These are phyloP conservation scores for Syngnathus typhle DNA, from an alignment of 2,113 vertebrate genomes.

Conservation along the genomic window DNA sequence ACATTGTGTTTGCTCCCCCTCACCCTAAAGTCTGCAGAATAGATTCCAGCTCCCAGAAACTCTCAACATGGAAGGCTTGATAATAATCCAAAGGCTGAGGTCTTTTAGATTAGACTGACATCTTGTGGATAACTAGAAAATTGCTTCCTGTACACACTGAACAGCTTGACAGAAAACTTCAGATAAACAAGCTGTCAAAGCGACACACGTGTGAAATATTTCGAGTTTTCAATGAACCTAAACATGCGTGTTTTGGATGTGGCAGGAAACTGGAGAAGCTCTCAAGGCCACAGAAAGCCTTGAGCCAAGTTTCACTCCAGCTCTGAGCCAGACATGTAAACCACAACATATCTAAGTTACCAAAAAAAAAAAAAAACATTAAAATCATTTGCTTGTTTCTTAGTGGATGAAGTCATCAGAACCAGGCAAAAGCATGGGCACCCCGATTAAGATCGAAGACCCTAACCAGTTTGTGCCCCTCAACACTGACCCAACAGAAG, in stretches of 20 bases:
- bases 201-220: background rate
- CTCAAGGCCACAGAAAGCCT: background rate
- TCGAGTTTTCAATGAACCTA: background rate
- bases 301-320: background rate
- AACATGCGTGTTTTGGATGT: background rate
- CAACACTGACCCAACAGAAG: conserved; percentile 90
- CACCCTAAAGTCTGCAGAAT: background rate
- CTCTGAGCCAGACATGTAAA: background rate
- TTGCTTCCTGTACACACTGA: background rate
- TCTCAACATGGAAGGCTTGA: background rate
- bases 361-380: background rate
- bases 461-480: conserved; percentile 97
- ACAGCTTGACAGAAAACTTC: background rate
- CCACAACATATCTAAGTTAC: background rate
- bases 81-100: background rate
- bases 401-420: conserved; percentile 94
- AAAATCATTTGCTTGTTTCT: conserved; percentile 14
- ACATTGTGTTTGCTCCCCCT: background rate
- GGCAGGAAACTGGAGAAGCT: background rate
- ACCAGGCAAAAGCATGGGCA: conserved; percentile 79
- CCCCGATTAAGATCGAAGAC: conserved; percentile 93
- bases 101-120: conserved; percentile 56
- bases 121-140: conserved; percentile 48
- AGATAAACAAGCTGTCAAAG: background rate
- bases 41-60: background rate